Conservation (phyloP, 2,113 vertebrate genomes). For the Actenoides lindsayi region DNA sequence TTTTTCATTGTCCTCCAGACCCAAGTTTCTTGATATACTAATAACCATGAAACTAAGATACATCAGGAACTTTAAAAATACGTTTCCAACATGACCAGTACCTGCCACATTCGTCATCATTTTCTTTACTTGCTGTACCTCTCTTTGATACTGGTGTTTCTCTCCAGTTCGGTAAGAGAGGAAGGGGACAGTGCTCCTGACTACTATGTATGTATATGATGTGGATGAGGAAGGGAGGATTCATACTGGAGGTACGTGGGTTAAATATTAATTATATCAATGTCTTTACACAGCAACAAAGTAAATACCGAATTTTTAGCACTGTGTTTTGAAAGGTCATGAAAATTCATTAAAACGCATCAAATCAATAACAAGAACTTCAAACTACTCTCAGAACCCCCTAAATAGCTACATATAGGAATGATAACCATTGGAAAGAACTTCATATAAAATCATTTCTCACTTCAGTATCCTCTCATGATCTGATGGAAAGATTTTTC, state of each 20-base stretch:
- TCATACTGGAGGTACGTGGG: neutral
- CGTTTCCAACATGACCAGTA: neutral
- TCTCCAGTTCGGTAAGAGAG: neutral
- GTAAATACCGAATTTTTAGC: constrained; percentile 26
- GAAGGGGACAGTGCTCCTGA: neutral
- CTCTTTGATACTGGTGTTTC: neutral
- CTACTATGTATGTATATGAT: accelerated
- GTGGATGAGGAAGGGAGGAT: neutral
- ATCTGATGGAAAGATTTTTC: constrained; percentile 64
- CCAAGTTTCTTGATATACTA: neutral
- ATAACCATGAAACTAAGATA: neutral
- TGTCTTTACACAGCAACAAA: neutral
- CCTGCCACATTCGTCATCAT: neutral
- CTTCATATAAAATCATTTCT: constrained; percentile 63
- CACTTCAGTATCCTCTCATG: constrained; percentile 53
- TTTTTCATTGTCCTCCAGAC: neutral
- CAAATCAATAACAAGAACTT: constrained; percentile 65
- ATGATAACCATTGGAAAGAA: constrained; percentile 57
- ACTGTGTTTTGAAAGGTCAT: constrained; percentile 69
- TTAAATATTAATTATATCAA: neutral
- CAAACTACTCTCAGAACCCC: constrained; percentile 54
- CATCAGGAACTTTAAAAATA: neutral
- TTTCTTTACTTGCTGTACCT: neutral
- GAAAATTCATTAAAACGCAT: constrained; percentile 70
- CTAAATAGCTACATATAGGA: constrained; percentile 20